Percentiles rank a stretch among this genome's conserved stretches.
Conservation (phyloP, 2,113 vertebrate species). For the Lophotis ruficrista region DNA sequence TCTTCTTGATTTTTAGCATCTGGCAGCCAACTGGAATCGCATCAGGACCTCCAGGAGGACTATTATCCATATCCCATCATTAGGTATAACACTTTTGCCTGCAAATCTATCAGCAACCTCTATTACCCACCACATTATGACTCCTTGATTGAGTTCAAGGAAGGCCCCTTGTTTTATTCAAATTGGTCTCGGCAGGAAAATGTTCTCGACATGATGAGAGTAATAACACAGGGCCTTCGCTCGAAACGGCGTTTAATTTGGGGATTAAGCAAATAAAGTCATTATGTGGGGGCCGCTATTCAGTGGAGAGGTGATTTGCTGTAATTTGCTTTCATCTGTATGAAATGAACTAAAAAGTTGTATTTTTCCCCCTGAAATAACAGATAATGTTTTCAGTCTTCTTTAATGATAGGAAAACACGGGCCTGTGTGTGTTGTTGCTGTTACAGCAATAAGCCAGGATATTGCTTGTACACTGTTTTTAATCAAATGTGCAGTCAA, state of each 20-base stretch:
- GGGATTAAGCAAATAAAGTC: conserved; percentile 99
- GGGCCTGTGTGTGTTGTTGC: conserved; percentile 64
- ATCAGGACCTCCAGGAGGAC: conserved; percentile 97
- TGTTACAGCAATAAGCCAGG: conserved; percentile 75
- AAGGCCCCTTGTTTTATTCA: conserved; percentile 95
- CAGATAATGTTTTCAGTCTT: conserved; percentile 77
- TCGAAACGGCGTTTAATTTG: conserved; percentile 96
- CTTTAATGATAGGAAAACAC: conserved; percentile 71
- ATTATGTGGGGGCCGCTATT: conserved; percentile 90
- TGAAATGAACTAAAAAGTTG: conserved; percentile 93
- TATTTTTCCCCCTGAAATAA: conserved; percentile 72
- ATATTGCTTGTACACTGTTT: conserved; percentile 85
- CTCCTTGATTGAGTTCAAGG: conserved; percentile 92
- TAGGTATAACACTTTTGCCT: conserved; percentile 94
- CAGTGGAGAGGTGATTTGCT: conserved; percentile 91
- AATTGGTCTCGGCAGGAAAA: conserved; percentile 98
- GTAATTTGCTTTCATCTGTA: conserved; percentile 88
- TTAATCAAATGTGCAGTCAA: conserved; percentile 98
- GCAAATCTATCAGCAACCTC: conserved; percentile 93
- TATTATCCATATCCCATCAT: conserved; percentile 99
- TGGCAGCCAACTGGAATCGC: conserved; percentile 99
- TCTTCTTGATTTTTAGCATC: conserved; percentile 93
- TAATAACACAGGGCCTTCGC: conserved; percentile 90
- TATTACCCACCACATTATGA: conserved; percentile 91
- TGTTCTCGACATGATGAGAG: conserved; percentile 96